Base-by-base conservation (phyloP, 2,797 vertebrate genomes). In the Acomys russatus region DNA sequence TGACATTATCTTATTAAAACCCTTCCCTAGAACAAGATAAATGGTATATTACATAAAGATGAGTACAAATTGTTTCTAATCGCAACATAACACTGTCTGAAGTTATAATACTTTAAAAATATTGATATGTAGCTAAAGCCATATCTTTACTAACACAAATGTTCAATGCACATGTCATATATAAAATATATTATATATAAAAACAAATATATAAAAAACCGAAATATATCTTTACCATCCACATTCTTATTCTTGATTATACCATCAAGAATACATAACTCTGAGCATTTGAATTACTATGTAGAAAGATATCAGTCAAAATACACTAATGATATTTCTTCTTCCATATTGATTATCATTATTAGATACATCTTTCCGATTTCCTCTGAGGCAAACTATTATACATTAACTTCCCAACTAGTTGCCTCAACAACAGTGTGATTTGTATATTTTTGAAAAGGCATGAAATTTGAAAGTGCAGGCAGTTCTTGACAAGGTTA, bases 391-490 rank as follows among this genome's bases (percentile, higher is more conserved):
- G 73, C 15, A 84, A 56, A 12, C 20, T 79, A 56, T 61, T 90
- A 22, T 3, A 82, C 73, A 23, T 89, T 78, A 86, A 68, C 35
- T 54, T 94, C 82, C 56, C 30, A 87, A 59, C 38, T 33, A 38
- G n/a, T 63, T 90, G 82, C 79, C 33, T 91, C 17, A 84, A 22
- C 25, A 90, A 85, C 70, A 91, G 28, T 61, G 11, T n/a, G 23
- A 66, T 61, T 86, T 91, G 9, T 30, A 49, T 6, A 6, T 73
- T 93, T 95, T 85, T 84, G 70, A 89, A 93, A 93, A 70, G n/a
- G 33, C 15, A 71, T 35, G n/a, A 35, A 71, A 71, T 35, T 71
- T 71, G 70, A 71, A 35, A 71, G n/a, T 71, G 3, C 70, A 71
- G 70, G 18, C n/a, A 71, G 17, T 35, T 35, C 18, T 35, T 63